Conservation (phyloP, 2,113 vertebrate species). For the Motacilla tschutschensis region DNA sequence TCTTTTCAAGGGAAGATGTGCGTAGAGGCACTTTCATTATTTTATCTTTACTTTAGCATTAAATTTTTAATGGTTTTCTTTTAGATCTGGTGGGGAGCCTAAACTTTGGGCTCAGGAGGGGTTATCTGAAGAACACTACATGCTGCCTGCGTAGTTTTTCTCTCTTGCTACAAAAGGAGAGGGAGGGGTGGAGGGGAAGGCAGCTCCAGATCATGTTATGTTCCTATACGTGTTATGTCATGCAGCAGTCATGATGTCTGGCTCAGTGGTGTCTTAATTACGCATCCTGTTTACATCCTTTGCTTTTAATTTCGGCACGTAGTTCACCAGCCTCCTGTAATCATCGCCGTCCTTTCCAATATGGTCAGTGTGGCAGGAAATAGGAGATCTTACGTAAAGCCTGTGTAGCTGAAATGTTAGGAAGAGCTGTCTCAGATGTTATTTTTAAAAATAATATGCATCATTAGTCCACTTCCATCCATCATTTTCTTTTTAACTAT, state of each 20-base stretch:
- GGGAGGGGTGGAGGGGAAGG: conserved; percentile 18
- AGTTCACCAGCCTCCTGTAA: conserved; percentile 60
- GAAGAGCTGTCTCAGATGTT: conserved; percentile 49
- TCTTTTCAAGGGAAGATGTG: background rate
- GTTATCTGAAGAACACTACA: background rate
- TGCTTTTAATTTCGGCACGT: conserved; percentile 80
- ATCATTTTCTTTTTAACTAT: conserved; percentile 35
- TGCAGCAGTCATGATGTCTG: conserved; percentile 72
- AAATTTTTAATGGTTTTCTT: background rate
- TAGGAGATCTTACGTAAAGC: conserved; percentile 20
- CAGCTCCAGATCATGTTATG: conserved; percentile 15
- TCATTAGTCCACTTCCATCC: conserved; percentile 23
- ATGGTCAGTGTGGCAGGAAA: conserved; percentile 47
- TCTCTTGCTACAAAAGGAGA: conserved; percentile 14
- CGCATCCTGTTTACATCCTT: conserved; percentile 84
- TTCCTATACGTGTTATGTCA: conserved; percentile 62
- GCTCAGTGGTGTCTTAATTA: conserved; percentile 79
- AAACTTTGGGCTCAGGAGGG: background rate
- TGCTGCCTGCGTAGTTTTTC: conserved; percentile 14
- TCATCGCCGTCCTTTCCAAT: conserved; percentile 21
- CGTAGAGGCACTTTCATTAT: background rate
- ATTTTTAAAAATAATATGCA: conserved; percentile 37
- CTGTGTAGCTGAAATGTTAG: conserved; percentile 16
- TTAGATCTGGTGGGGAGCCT: background rate
- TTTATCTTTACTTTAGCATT: conserved; percentile 24